Evolutionary conservation across 2,113 vertebrate species (phyloP), one percentile per base, ranked within the genome.

Genomic region (Morone saxatilis): DNA sequence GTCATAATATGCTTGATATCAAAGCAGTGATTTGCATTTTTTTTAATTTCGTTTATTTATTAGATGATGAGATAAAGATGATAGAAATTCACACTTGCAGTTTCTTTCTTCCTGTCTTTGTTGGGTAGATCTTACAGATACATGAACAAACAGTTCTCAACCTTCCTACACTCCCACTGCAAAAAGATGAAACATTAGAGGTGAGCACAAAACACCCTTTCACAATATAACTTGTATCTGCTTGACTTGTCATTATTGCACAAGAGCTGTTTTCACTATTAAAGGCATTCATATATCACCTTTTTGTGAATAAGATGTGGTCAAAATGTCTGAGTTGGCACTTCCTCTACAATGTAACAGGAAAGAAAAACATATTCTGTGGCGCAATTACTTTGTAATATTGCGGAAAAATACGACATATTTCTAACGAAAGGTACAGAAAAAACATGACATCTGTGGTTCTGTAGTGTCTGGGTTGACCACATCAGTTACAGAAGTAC

Each of bases 111-210:
- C 25, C 10, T 48, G 19, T 80, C 2, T 71, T 80, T 12, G 40
- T 80, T 12, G 40, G 17, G 67, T 56, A 96, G 95, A 60, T 93
- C 38, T 79, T 95, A 45, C 82, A 83, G 60, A 59, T 83, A 59
- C 19, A 51, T 4, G 72, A 93, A 8, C 78, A 85, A 53, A 20
- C 83, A 3, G 76, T 88, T 67, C 92, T 96, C 40, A 51, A 76
- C 12, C 93, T 96, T 10, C 90, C 86, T 31, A 31, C 31, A 0
- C 22, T 91, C 1, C 84, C 73, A 4, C n/a, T 63, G 16, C 72
- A 43, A 9, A 83, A 79, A 51, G 73, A 81, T 53, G 62, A 92
- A n/a, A 62, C 88, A 10, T 83, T 94, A 43, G 91, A 94, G 92
- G 96, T 96, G 63, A 90, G 60, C 16, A 47, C 17, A 59, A 31